Base-by-base conservation (phyloP, 2,888 invertebrate species). In the Chelonus formosanus region DNA sequence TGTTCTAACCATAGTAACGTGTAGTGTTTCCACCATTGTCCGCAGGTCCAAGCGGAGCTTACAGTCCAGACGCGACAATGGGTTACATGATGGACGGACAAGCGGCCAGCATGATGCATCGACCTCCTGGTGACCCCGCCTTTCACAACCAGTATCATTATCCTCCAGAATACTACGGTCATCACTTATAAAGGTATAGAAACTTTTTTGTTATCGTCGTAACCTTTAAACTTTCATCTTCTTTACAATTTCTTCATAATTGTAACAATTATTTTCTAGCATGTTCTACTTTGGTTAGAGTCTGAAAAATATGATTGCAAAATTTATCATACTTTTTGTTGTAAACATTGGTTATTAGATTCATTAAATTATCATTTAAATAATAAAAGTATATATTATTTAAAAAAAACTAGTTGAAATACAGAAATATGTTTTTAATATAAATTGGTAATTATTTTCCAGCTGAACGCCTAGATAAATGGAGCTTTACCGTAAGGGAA, bases 11-110 rank as follows among this genome's bases (percentile, higher is more conserved):
- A 82, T 85, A 86, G 85, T 88, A 86, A 87, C 86, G 82, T 82
- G 86, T 90, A 93, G 95, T 95, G 86, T 95, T 95, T 88, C 91
- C 92, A 84, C 94, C 94, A 78, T 83, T 84, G 82, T 94, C 94
- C 87, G 94, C 96, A 88, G 96, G 96, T 86, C 96, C 96, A 80
- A 95, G 95, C 87, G 95, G 95, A 80, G 93, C 93, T 75, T 97
- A 97, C 89, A 96, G 96, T 87, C 97, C 97, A 77, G 97, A 97
- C 86, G 95, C 94, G 81, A 91, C 93, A 84, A 95, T 95, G 91
- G 95, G 96, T 86, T 96, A 96, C 87, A 97, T 97, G 94, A 96
- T 97, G 95, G 97, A 97, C 87, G 94, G 95, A 80, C 95, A 95
- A 87, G 90, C 90, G 82, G 95, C 95, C 87, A 81, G 80, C 73